A percentile compares a stretch with the other conserved stretches of the same genome.
Evolutionary conservation across 2,113 vertebrate genomes (phyloP).

Genomic region (Psilopsiagon aymara): DNA sequence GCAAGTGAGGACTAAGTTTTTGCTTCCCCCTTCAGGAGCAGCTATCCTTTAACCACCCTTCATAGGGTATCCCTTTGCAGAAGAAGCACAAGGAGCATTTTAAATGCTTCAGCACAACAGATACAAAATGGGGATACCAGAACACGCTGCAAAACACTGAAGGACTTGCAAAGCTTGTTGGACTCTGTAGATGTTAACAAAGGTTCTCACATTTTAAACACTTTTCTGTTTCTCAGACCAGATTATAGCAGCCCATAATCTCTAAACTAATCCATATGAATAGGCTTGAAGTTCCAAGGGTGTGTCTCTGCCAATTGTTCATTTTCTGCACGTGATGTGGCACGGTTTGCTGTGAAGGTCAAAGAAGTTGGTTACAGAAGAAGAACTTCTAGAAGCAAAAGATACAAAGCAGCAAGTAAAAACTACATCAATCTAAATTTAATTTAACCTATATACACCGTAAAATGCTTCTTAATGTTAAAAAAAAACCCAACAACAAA

Average conservation of each 20-base stretch:
- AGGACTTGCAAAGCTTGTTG: background rate
- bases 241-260: background rate
- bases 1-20: background rate
- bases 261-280: background rate
- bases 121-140: background rate
- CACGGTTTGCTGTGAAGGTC: background rate
- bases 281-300: background rate
- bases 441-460: background rate
- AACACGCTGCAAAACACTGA: background rate
- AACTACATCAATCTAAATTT: background rate
- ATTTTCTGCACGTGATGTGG: accelerated
- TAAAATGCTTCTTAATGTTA: background rate
- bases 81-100: background rate
- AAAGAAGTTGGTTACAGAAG: background rate
- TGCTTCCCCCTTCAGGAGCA: background rate
- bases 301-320: background rate
- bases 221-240: background rate
- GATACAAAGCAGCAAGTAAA: background rate
- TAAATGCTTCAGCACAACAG: background rate
- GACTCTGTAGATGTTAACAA: background rate
- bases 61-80: background rate
- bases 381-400: background rate
- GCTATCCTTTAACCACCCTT: background rate
- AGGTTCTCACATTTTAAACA: background rate
- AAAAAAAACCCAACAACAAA: background rate